phyloP scores from a whole-genome alignment of 2,888 invertebrate genomes.

The Molanna angustata region DNA sequence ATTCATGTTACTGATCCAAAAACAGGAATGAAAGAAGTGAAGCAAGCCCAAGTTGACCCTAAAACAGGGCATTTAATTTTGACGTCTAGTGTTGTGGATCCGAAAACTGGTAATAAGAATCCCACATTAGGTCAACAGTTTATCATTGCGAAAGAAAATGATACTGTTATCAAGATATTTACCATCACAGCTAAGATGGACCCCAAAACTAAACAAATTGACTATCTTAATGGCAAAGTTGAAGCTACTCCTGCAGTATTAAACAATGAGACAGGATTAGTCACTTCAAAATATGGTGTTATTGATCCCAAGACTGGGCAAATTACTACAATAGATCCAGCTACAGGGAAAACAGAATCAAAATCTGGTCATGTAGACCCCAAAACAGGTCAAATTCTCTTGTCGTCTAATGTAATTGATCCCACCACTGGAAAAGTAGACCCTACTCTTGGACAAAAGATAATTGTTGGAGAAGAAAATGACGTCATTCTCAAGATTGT shows the following conservation, averaged over 20 bases:
- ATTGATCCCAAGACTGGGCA: conserved; percentile 61
- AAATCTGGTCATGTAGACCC: conserved; percentile 50
- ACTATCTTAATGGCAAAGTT: conserved; percentile 52
- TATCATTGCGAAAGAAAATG: conserved; percentile 50
- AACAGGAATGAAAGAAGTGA: conserved; percentile 61
- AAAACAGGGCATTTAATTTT: conserved; percentile 58
- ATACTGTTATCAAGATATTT: conserved; percentile 48
- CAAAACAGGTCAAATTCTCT: conserved; percentile 54
- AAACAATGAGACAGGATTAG: conserved; percentile 45
- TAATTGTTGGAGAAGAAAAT: conserved; percentile 46
- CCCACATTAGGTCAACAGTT: conserved; percentile 44
- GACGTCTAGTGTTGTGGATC: conserved; percentile 57
- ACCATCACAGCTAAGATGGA: conserved; percentile 58
- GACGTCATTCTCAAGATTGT: conserved; percentile 42
- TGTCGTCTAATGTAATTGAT: conserved; percentile 56
- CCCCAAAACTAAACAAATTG: conserved; percentile 57
- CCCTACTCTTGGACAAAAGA: conserved; percentile 60
- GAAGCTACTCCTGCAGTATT: conserved; percentile 54
- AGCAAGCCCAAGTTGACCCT: conserved; percentile 60
- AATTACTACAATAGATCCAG: conserved; percentile 46
- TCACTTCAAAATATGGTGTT: conserved; percentile 55
- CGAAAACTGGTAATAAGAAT: conserved; percentile 56
- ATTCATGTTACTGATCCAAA: conserved; percentile 57
- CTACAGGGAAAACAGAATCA: conserved; percentile 48
- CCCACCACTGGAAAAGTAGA: conserved; percentile 59